Percentiles rank a stretch among this genome's conserved stretches.
Evolutionary conservation across 2,113 vertebrate species (phyloP).

Genomic region (Dermatemys mawii): DNA sequence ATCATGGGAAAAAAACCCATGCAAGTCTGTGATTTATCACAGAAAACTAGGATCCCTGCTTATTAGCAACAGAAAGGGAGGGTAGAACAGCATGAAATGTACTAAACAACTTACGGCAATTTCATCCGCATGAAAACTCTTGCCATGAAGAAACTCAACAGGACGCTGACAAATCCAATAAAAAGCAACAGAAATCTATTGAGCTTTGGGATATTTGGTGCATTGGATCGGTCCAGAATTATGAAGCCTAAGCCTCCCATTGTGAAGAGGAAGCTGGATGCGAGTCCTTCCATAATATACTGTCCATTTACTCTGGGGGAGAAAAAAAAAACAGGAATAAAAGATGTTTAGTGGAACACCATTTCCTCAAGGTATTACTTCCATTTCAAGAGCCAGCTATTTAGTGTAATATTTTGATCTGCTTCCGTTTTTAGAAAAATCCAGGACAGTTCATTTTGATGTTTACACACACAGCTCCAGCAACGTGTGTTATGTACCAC

Average conservation of each 20-base stretch:
- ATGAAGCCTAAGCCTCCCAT: slow-evolving; percentile 99
- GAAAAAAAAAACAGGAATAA: not conserved
- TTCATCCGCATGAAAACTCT: slow-evolving; percentile 99
- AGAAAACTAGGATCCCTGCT: not conserved
- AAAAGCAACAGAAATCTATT: slow-evolving; percentile 98
- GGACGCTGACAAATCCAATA: slow-evolving; percentile 96
- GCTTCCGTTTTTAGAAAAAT: not conserved
- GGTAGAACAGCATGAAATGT: not conserved
- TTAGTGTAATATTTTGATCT: not conserved
- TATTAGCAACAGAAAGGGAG: not conserved
- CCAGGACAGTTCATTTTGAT: not conserved
- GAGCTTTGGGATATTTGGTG: slow-evolving; percentile 97
- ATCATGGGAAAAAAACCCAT: not conserved
- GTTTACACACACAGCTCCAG: not conserved
- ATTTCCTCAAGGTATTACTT: not conserved
- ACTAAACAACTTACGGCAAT: slow-evolving; percentile 91
- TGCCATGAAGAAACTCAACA: slow-evolving; percentile 99
- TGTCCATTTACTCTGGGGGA: slow-evolving; percentile 92
- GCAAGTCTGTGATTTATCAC: not conserved
- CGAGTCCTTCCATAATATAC: slow-evolving; percentile 98
- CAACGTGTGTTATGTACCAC: not conserved
- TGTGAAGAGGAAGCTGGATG: slow-evolving; percentile 98
- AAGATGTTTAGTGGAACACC: not conserved
- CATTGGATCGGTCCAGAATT: slow-evolving; percentile 97
- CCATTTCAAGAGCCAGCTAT: not conserved